phyloP scores from a whole-genome alignment of 2,797 vertebrate species.

The Cossypha dichroa region DNA sequence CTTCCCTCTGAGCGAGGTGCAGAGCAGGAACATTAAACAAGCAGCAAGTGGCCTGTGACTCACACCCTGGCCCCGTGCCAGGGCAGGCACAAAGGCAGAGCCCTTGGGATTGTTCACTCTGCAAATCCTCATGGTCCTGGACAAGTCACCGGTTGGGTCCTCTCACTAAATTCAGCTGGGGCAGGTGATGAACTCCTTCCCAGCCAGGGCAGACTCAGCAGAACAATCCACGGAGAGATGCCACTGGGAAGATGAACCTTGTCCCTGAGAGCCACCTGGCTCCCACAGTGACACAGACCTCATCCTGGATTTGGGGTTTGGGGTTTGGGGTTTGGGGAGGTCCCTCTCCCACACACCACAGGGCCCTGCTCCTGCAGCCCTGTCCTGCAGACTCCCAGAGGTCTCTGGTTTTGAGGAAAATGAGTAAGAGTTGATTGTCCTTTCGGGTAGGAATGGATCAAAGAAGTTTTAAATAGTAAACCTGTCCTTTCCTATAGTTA shows the following conservation, averaged over 20 bases:
- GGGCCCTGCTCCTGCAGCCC: fast-evolving
- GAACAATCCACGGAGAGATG: neutral
- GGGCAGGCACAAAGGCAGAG: neutral
- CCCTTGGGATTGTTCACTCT: neutral
- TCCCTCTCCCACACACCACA: neutral
- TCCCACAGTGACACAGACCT: neutral
- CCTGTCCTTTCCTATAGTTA: neutral
- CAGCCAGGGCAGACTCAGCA: neutral
- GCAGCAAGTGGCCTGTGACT: neutral
- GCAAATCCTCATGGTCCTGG: neutral
- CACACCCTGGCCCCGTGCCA: neutral
- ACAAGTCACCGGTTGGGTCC: fast-evolving
- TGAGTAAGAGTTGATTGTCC: neutral
- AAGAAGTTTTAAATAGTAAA: constrained; percentile 11
- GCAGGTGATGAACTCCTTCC: neutral
- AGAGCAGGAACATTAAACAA: constrained; percentile 21
- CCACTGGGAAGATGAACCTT: fast-evolving
- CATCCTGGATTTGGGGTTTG: neutral
- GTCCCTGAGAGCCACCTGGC: fast-evolving
- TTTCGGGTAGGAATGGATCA: neutral
- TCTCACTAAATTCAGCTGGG: neutral
- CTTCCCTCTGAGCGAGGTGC: neutral
- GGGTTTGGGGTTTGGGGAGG: neutral
- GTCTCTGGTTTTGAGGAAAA: neutral
- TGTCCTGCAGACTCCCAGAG: neutral